Evolutionary conservation across 2,797 vertebrate genomes (phyloP), one percentile per base, ranked within the genome.

Genomic region (Menidia menidia): DNA sequence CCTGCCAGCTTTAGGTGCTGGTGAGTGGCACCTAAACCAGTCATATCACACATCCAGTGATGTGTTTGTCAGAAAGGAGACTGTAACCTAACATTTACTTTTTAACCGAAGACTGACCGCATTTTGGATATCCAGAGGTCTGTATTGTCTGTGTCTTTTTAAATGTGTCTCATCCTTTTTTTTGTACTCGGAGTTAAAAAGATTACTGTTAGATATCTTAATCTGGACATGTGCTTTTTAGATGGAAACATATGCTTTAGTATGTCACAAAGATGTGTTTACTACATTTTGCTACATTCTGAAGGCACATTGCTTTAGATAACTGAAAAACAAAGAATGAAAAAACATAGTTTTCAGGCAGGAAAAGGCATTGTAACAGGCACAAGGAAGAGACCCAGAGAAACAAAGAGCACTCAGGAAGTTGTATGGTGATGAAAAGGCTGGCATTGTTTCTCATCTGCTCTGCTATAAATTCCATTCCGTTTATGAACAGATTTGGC

Each of bases 401-500:
- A 39, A 15, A 31, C 58, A 55, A 69, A 58, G 13, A 44, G 50
- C 77, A 11, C 32, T 60, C 15, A 2, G 18, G 71, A 53, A 44
- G 39, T 53, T 75, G 63, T 78, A 41, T 67, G 18, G 60, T 52
- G 7, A 45, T 81, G 69, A 73, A 74, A 75, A 73, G 65, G 60
- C 78, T 87, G 90, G 78, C 84, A 82, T 67, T 13, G 6, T 69
- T 71, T 60, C 73, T 66, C 64, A 82, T 87, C 76, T 76, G 55
- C 84, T 73, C 76, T 55, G 77, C 89, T 58, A 92, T 94, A 92
- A 93, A 95, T 94, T 91, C 88, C 82, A 30, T 89, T 91, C 91
- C 89, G 90, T 94, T 95, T 94, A 92, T 92, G 92, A 95, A 93
- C 94, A 95, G 92, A 94, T 95, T 94, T 95, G 88, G 91, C 90